phyloP scores from a whole-genome alignment of 1,140 invertebrate genomes.

The Coenobita brevimanus region DNA sequence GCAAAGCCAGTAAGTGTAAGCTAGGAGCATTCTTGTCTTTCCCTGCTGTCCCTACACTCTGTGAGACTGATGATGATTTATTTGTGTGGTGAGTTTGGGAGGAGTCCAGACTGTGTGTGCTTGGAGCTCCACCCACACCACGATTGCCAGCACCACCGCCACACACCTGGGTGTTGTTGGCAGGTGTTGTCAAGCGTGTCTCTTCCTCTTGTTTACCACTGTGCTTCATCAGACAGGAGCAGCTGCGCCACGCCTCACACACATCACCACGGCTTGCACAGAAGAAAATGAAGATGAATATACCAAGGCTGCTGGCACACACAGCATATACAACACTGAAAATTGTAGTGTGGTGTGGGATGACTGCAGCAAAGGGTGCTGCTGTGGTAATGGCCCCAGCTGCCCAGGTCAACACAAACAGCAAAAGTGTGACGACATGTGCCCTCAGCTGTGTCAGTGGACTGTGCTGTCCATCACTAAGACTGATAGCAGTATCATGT shows the following conservation, averaged over 20 bases:
- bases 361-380: conserved; percentile 78
- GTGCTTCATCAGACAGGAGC: conserved; percentile 78
- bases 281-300: conserved; percentile 91
- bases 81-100: conserved; percentile 73
- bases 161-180: conserved; percentile 72
- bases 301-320: conserved; percentile 81
- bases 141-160: conserved; percentile 56
- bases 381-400: conserved; percentile 81
- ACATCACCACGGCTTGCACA: conserved; percentile 89
- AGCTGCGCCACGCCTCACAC: conserved; percentile 81
- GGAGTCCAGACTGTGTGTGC: conserved; percentile 71
- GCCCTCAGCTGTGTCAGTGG: conserved; percentile 87
- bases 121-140: conserved; percentile 69
- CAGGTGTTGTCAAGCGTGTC: conserved; percentile 56
- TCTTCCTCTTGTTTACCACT: conserved; percentile 73
- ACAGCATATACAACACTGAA: conserved; percentile 86
- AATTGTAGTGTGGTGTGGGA: conserved; percentile 83
- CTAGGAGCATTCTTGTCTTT: conserved; percentile 69
- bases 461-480: conserved; percentile 87
- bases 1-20: conserved; percentile 69
- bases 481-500: conserved; percentile 78
- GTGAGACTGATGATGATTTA: conserved; percentile 71
- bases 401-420: conserved; percentile 85
- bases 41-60: conserved; percentile 70
- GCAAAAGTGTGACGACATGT: conserved; percentile 82